Conservation (phyloP, 2,888 invertebrate genomes). For the Achlya flavicornis region DNA sequence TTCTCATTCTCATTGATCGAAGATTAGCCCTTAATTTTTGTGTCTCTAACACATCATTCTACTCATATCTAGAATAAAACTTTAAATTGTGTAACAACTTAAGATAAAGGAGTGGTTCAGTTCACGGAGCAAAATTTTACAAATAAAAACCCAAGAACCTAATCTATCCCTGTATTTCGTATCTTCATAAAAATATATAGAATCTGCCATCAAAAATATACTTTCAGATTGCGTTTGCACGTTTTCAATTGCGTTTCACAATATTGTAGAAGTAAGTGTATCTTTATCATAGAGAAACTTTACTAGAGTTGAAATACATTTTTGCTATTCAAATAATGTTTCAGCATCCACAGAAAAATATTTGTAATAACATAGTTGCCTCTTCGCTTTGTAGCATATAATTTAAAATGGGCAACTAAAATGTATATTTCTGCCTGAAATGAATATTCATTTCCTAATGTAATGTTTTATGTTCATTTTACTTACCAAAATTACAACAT, state of each 20-base stretch:
- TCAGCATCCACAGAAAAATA: background rate
- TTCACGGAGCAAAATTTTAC: background rate
- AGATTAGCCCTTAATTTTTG: no score
- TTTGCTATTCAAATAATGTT: background rate
- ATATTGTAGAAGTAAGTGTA: no score
- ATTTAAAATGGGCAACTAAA: background rate
- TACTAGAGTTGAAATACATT: no score
- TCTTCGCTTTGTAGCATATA: background rate
- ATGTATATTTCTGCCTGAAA: background rate
- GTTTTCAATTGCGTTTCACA: no score
- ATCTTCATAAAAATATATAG: no score
- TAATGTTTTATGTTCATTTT: background rate
- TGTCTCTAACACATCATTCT: no score
- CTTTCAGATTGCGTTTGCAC: no score
- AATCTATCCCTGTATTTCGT: background rate
- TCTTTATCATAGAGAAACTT: no score
- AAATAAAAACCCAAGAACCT: background rate
- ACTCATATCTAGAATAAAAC: no score
- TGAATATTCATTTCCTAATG: no score
- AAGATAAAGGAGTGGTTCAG: background rate
- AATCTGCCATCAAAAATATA: no score
- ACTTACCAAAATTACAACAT: background rate
- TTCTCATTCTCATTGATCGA: no score
- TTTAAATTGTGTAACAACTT: background rate
- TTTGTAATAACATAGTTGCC: background rate